A percentile compares a stretch with the other conserved stretches of the same genome.
These are phyloP conservation scores for Triops cancriformis DNA, from an alignment of 1,140 invertebrate species.

Conservation along the genomic window DNA sequence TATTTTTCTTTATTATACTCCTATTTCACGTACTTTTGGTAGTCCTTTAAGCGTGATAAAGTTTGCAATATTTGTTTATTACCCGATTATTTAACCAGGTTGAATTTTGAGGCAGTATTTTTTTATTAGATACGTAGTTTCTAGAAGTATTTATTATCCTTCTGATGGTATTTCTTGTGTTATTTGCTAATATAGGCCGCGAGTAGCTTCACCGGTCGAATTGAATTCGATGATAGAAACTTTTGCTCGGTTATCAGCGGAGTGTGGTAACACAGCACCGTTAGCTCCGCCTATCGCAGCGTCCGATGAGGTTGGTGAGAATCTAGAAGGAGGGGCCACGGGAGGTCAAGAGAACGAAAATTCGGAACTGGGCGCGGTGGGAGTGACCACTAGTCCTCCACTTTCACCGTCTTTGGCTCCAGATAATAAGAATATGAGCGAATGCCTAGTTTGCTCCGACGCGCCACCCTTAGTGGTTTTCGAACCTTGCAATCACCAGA, in stretches of 20 bases:
- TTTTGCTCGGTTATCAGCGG: too few species aligned
- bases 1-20: too few species aligned
- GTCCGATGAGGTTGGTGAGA: background rate
- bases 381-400: background rate
- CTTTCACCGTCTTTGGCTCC: background rate
- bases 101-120: too few species aligned
- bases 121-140: too few species aligned
- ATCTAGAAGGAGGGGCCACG: background rate
- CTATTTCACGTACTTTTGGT: too few species aligned
- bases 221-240: too few species aligned
- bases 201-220: background rate
- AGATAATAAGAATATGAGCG: conserved; percentile 31
- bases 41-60: too few species aligned
- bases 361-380: background rate
- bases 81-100: too few species aligned
- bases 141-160: too few species aligned
- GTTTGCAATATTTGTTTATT: too few species aligned
- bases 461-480: conserved; percentile 52
- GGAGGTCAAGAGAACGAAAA: background rate
- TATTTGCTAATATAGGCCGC: background rate
- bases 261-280: too few species aligned
- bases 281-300: background rate
- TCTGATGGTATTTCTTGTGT: too few species aligned
- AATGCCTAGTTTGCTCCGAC: conserved; percentile 67
- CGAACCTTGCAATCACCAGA: conserved; percentile 64